Conservation (phyloP, 1,140 invertebrate species). For the Sarcophaga bullata region DNA sequence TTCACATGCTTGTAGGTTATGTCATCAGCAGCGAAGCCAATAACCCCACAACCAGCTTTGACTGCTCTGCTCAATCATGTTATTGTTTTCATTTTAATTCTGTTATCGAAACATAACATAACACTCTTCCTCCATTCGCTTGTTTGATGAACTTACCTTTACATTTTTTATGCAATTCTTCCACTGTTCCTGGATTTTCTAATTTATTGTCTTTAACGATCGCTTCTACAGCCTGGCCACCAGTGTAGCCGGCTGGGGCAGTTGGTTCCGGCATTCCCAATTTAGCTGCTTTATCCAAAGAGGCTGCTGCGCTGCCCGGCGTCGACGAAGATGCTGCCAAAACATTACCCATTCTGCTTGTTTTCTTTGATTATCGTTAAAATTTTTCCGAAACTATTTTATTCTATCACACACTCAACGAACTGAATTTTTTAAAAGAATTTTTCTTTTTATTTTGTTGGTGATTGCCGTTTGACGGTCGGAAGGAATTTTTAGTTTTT, state of each 20-base stretch:
- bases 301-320: slow-evolving; percentile 55
- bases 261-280: slow-evolving; percentile 63
- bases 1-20: slow-evolving; percentile 64
- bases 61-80: slow-evolving; percentile 41
- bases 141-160: slow-evolving; percentile 79
- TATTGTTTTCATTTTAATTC: slow-evolving; percentile 46
- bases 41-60: not conserved
- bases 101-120: slow-evolving; percentile 40
- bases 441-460: slow-evolving; percentile 1
- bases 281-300: slow-evolving; percentile 54
- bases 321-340: slow-evolving; percentile 68
- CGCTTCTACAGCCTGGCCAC: slow-evolving; percentile 49
- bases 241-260: slow-evolving; percentile 46
- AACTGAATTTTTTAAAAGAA: slow-evolving; percentile 20
- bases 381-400: slow-evolving; percentile 9
- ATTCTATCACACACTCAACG: not conserved
- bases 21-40: slow-evolving; percentile 55
- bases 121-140: slow-evolving; percentile 32
- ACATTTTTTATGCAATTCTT: slow-evolving; percentile 96
- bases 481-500: not conserved
- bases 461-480: not conserved
- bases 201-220: slow-evolving; percentile 63
- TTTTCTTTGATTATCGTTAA: slow-evolving; percentile 21
- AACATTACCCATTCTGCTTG: slow-evolving; percentile 72
- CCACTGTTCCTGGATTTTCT: slow-evolving; percentile 92